Evolutionary conservation across 2,888 invertebrate species (phyloP).

Genomic region (Hedychridium roseum): DNA sequence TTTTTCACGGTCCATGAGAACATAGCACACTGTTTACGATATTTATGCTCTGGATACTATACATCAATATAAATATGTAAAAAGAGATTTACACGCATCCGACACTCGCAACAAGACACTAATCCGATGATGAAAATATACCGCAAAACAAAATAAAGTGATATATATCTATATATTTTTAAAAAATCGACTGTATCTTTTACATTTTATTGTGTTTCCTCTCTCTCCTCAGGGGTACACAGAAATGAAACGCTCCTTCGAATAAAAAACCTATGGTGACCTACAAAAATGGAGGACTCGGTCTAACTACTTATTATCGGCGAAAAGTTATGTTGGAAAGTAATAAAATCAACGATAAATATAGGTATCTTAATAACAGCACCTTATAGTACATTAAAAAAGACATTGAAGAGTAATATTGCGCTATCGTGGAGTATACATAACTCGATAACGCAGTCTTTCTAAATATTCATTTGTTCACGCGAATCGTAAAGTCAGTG

Average conservation of each 20-base stretch:
- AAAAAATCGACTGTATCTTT: conserved; percentile 42
- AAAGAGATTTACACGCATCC: conserved; percentile 39
- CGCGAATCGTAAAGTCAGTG: too few relatives aligned
- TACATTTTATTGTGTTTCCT: conserved; percentile 32
- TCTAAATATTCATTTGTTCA: too few relatives aligned
- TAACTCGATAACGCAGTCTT: too few relatives aligned
- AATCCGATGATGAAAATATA: conserved; percentile 47
- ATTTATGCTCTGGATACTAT: conserved; percentile 36
- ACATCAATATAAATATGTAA: conserved; percentile 40
- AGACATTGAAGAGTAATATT: conserved; percentile 12
- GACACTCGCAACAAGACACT: conserved; percentile 40
- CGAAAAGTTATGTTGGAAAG: conserved; percentile 13
- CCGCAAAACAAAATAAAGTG: conserved; percentile 50
- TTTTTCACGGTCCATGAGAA: conserved; percentile 26
- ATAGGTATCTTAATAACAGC: conserved; percentile 16
- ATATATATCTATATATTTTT: conserved; percentile 61
- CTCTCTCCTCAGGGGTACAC: conserved; percentile 14
- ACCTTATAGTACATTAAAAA: conserved; percentile 20
- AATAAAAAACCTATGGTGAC: conserved; percentile 7
- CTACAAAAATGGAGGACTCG: conserved; percentile 10
- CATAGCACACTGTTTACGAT: conserved; percentile 38
- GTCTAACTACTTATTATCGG: too few relatives aligned
- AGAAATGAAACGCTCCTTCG: background rate
- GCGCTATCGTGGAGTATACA: background rate
- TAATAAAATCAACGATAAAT: conserved; percentile 11